Base-by-base conservation (phyloP, 35 echinoderm and acorn worm genomes). In the Apostichopus japonicus region DNA sequence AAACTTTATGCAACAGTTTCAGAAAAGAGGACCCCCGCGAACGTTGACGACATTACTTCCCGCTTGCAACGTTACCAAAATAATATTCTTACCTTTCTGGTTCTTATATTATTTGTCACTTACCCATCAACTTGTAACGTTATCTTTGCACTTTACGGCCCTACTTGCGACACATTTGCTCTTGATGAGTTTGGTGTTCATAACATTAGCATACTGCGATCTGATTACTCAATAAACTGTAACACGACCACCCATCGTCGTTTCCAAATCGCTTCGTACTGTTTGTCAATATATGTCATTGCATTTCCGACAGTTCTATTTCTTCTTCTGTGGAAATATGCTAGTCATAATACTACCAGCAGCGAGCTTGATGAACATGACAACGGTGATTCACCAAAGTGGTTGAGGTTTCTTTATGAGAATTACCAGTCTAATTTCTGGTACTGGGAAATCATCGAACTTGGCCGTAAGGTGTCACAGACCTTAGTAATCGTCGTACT, bases 381-480 rank as follows among this genome's bases (percentile, higher is more conserved):
- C 21, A 2, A 8, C 1, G 6, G n/a, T 75, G 17, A 15, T 1
- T 15, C 5, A 52, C 44, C 77, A 56, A 33, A 67, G 8, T 94
- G 77, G 86, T 11, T 79, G 5, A 10, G 11, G 23, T 86, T 86
- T 52, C 24, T 86, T 13, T 51, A 33, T 59, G 84, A 78, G 77
- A 88, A 62, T 23, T 88, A 88, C 75, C 54, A 88, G 55, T 19
- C 14, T n/a, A 9, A 88, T 6, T 93, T 87, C 75, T 88, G 65
- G 65, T 93, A 54, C 73, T 93, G 73, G 84, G 92, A 79, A 78
- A 93, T 93, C 54, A 22, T 93, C 21, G 92, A 93, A 59, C 56
- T 93, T 1, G 54, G 78, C 8, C 62, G 92, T 5, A 93, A 93
- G 21, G 51, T 87, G 10, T 72, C 79, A 7, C 79, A 86, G 52